Conservation (phyloP, 2,888 invertebrate species). For the Helobdella robusta region DNA sequence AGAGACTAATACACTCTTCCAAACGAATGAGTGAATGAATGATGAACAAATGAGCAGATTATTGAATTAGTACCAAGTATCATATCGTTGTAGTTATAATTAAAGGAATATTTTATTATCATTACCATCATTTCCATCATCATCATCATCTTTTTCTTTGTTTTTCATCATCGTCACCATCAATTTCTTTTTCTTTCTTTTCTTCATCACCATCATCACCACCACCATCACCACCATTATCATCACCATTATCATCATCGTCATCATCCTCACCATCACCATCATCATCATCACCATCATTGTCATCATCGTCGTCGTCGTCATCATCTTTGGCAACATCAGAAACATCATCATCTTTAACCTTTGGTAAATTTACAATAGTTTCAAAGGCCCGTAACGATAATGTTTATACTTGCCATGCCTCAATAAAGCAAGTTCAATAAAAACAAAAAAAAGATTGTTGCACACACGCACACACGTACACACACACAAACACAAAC, state of each 20-base stretch:
- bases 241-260: slow-evolving; percentile 8
- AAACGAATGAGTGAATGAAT: slow-evolving; percentile 53
- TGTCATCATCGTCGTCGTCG: background rate
- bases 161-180: slow-evolving; percentile 38
- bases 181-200: too few relatives aligned
- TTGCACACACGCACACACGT: background rate
- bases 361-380: background rate
- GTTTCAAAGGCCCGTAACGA: too few relatives aligned
- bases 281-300: background rate
- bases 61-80: slow-evolving; percentile 85
- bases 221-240: slow-evolving; percentile 5
- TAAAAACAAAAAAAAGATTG: background rate
- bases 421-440: too few relatives aligned
- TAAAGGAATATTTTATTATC: too few relatives aligned
- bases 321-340: background rate
- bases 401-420: too few relatives aligned
- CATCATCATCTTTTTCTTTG: too few relatives aligned
- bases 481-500: background rate
- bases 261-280: too few relatives aligned
- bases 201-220: background rate
- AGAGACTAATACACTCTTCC: too few relatives aligned
- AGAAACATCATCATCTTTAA: background rate
- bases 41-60: slow-evolving; percentile 82
- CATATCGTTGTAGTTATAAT: slow-evolving; percentile 77
- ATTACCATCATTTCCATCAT: slow-evolving; percentile 89